These are phyloP conservation scores for Platanista minor DNA, from an alignment of 2,113 vertebrate genomes.

Conservation along the genomic window DNA sequence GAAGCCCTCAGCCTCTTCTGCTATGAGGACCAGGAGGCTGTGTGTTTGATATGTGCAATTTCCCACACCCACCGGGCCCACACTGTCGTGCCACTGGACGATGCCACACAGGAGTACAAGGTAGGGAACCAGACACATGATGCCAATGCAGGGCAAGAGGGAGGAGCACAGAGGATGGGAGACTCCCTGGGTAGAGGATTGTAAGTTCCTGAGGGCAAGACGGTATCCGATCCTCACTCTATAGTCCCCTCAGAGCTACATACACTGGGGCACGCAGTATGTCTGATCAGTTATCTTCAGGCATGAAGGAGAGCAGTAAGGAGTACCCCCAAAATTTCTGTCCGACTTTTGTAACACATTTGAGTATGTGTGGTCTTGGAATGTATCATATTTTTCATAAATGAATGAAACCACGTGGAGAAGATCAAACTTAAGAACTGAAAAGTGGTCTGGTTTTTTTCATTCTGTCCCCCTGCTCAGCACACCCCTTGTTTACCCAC, in stretches of 20 bases:
- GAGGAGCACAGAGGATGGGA: background rate
- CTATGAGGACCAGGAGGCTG: slow-evolving; percentile 90
- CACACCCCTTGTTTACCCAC: background rate
- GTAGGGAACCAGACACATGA: slow-evolving; percentile 74
- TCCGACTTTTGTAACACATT: slow-evolving; percentile 22
- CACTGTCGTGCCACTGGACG: slow-evolving; percentile 87
- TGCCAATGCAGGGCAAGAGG: background rate
- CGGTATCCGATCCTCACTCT: background rate
- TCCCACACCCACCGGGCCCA: slow-evolving; percentile 90
- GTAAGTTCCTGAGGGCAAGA: background rate
- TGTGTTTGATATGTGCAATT: slow-evolving; percentile 90
- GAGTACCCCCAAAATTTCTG: background rate
- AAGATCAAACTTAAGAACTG: slow-evolving; percentile 7
- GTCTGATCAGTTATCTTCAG: background rate
- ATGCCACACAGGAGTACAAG: slow-evolving; percentile 87
- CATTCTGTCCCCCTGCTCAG: background rate
- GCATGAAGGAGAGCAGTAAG: background rate
- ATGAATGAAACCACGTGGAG: slow-evolving; percentile 17
- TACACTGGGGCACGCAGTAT: background rate
- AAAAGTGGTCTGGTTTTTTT: background rate
- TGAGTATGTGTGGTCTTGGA: slow-evolving; percentile 25
- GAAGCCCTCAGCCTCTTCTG: slow-evolving; percentile 93
- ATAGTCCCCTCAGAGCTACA: background rate
- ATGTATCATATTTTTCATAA: slow-evolving; percentile 31
- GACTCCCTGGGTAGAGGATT: background rate